Evolutionary conservation across 1,140 invertebrate genomes (phyloP), one percentile per base, ranked within the genome.

Genomic region (Probaryconus sp.): DNA sequence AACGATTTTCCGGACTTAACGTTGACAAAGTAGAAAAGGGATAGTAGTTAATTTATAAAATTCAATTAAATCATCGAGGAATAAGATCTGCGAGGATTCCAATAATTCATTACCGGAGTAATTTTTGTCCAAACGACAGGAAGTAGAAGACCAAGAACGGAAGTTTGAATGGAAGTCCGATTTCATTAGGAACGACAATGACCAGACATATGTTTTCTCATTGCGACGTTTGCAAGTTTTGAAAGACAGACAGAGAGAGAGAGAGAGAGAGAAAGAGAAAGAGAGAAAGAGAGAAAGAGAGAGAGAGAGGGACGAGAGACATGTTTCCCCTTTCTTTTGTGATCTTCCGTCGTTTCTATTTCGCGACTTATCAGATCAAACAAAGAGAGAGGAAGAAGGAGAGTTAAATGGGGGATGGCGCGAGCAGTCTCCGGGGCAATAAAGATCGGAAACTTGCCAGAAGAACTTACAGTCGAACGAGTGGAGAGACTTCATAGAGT

Each of bases 151-250:
- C 6, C 35, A 17, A 17, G 14, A 30, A 31, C 1, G 35, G 30
- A 16, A 71, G 60, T 71, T 76, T 55, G 67, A 75, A 75, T 58
- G 67, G 16, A 65, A 60, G 58, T 65, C 53, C 68, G 61, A 72
- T 76, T 76, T 76, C 53, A 55, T 76, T 60, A 53, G 17, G 9
- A 24, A 56, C 24, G 21, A 31, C 30, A 45, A 60, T 43, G 13
- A 11, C 18, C 1, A 40, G 47, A 76, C 72, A 42, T 17, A 60
- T 60, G 51, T 71, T 63, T 37, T 31, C 43, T 50, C 24, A 21
- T 75, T 26, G 28, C 18, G 26, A 43, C 53, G 31, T n/a, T 58
- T 33, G 48, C 20, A 13, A 37, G 16, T 18, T 33, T 35, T 51
- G 18, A 35, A n/a, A n/a, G n/a, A n/a, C n/a, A n/a, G n/a, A n/a